phyloP scores from a whole-genome alignment of 2,888 invertebrate species.

The Toxonevra muliebris region DNA sequence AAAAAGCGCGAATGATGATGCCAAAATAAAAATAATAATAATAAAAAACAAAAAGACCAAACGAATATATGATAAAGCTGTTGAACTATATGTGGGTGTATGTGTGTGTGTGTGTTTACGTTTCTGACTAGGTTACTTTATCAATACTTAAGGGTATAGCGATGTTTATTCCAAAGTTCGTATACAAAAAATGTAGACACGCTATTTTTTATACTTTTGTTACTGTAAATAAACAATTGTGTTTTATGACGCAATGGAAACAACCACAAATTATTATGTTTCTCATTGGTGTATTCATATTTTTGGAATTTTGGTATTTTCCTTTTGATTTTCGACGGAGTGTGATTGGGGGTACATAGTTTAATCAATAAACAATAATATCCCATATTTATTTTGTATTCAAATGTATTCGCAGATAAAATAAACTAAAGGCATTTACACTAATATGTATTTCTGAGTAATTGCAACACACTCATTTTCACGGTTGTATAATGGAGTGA shows the following conservation, averaged over 20 bases:
- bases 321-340: not conserved
- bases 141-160: not conserved
- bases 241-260: not conserved
- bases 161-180: not conserved
- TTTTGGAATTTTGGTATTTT: slow-evolving; percentile 1
- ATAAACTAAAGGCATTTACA: too few species aligned
- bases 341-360: too few species aligned
- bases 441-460: too few species aligned
- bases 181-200: too few species aligned
- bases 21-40: not conserved
- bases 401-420: too few species aligned
- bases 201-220: too few species aligned
- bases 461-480: too few species aligned
- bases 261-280: not conserved
- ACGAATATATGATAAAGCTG: not conserved
- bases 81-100: not conserved
- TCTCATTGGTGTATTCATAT: not conserved
- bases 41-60: not conserved
- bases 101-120: not conserved
- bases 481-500: too few species aligned
- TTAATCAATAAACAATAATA: too few species aligned
- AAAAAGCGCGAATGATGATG: slow-evolving; percentile 17
- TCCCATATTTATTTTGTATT: too few species aligned
- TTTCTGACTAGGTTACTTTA: not conserved
- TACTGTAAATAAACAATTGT: too few species aligned